Conservation (phyloP, 2,113 vertebrate species). For the Glaucomys volans region DNA sequence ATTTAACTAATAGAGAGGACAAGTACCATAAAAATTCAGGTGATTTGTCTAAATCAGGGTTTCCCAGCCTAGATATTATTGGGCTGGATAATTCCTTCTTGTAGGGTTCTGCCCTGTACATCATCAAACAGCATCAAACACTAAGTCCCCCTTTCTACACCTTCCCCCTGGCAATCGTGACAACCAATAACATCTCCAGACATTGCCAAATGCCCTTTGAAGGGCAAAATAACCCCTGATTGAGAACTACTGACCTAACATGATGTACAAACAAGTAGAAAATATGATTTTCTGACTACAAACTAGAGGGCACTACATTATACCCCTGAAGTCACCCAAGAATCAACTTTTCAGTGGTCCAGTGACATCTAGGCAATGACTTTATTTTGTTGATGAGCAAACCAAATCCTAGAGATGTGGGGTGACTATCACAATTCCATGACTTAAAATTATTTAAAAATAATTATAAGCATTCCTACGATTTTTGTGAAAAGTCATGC, state of each 20-base stretch:
- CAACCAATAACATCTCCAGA: neutral
- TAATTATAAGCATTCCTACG: conserved; percentile 13
- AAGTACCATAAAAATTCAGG: neutral
- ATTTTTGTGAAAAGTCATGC: neutral
- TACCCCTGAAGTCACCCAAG: too few relatives aligned
- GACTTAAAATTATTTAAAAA: neutral
- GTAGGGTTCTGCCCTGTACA: neutral
- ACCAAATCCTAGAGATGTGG: neutral
- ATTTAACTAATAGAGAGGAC: neutral
- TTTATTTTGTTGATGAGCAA: neutral
- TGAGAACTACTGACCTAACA: neutral
- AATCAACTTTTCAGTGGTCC: neutral
- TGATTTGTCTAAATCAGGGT: neutral
- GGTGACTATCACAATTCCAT: neutral
- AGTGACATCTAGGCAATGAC: neutral
- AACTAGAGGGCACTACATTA: neutral
- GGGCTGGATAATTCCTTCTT: neutral
- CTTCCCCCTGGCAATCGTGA: neutral
- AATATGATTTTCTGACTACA: neutral
- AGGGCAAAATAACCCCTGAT: neutral
- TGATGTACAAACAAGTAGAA: neutral
- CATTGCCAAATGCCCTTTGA: neutral
- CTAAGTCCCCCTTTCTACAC: accelerated
- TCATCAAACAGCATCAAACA: neutral
- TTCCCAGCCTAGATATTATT: neutral